Conservation (phyloP, 2,888 invertebrate species). For the Falcaria lacertinaria region DNA sequence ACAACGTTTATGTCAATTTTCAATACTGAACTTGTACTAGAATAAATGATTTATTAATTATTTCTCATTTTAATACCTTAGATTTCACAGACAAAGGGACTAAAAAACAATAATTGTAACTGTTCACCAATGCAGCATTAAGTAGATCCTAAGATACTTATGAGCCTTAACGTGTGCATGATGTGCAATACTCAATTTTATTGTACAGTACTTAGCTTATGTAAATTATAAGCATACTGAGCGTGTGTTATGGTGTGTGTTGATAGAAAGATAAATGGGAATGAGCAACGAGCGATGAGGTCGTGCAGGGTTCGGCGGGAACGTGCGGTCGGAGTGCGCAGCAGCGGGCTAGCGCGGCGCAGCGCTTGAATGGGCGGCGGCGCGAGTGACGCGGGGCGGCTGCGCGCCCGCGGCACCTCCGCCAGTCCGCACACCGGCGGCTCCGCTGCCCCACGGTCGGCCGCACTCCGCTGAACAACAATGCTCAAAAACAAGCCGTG, state of each 20-base stretch:
- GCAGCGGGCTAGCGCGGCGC: constrained; percentile 35
- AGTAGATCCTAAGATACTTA: no score
- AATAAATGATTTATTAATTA: no score
- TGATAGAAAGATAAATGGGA: background rate
- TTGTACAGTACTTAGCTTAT: background rate
- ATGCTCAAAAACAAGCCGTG: constrained; percentile 74
- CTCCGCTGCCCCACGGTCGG: constrained; percentile 79
- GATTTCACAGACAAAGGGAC: no score
- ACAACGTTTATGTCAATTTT: no score
- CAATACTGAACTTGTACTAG: no score
- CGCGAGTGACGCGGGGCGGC: constrained; percentile 36
- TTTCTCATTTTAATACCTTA: no score
- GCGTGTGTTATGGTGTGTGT: no score
- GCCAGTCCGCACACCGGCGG: constrained; percentile 80
- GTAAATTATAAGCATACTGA: background rate
- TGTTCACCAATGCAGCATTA: no score
- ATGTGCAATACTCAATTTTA: no score
- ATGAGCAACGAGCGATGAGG: constrained; percentile 27
- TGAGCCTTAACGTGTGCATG: no score
- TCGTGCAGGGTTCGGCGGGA: constrained; percentile 27
- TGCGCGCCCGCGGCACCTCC: constrained; percentile 46
- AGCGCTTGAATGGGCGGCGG: constrained; percentile 57
- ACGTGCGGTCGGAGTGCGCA: constrained; percentile 17
- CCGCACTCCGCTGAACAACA: constrained; percentile 78
- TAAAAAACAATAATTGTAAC: no score